Base-by-base conservation (phyloP, 2,113 vertebrate species). In the Notarius lentiginosus region DNA sequence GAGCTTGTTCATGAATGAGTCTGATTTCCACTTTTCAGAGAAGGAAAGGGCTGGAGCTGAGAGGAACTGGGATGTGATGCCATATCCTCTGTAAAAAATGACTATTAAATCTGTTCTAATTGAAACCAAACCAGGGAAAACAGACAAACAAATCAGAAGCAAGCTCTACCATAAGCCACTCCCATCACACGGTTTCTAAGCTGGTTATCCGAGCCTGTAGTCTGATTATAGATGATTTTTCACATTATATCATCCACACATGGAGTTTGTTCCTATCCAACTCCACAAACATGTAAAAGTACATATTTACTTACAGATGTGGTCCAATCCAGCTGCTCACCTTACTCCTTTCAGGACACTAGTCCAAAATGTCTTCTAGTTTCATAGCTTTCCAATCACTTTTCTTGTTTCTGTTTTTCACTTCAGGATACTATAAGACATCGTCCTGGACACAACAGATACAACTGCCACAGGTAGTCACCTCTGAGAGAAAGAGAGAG, bases 321-420 rank as follows among this genome's bases (percentile, higher is more conserved):
- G 75, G 47, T 85, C 84, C 53, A 41, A 77, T n/a, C 51, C 76
- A 77, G 76, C 75, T 86, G 56, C 20, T 77, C 51, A 72, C 75
- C 47, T 60, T 70, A 61, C 68, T 85, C 83, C 24, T 79, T 47
- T 83, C 85, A 17, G 24, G 82, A 66, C 55, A 82, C 76, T 84
- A 79, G 30, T 82, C 77, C 73, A 68, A 80, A 85, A 83, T 61
- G 72, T 87, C 77, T 75, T 41, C 86, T 68, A 34, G 73, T 41
- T 60, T 87, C 89, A 89, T 89, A 58, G 82, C 83, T 83, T 73
- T 83, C 24, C 66, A 79, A 63, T 65, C 56, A 72, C 55, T 80
- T 34, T 85, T 70, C 65, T 68, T 75, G 49, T 55, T 79, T 4
- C n/a, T 27, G 41, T 41, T 63, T 58, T 85, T 89, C 56, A 87